Evolutionary conservation across 2,888 invertebrate species (phyloP).

Genomic region (Odontocerum albicorne): DNA sequence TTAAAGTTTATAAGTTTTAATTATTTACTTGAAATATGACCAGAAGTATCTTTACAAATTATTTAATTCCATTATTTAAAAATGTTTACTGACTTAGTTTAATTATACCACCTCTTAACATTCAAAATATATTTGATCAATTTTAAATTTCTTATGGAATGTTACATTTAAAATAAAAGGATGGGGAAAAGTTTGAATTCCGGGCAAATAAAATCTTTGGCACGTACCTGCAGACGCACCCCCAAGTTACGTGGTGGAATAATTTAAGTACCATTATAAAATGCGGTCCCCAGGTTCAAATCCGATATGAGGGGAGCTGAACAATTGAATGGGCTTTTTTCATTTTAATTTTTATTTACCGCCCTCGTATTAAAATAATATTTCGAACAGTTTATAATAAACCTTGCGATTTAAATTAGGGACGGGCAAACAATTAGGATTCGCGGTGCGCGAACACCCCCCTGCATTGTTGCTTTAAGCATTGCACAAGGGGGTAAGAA

Average conservation of each 20-base stretch:
- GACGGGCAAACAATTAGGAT: conserved; percentile 19
- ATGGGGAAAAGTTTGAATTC: too few relatives aligned
- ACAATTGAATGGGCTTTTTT: conserved; percentile 18
- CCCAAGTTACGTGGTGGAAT: conserved; percentile 16
- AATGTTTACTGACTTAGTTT: too few relatives aligned
- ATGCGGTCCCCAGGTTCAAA: conserved; percentile 10
- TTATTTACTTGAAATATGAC: too few relatives aligned
- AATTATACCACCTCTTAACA: too few relatives aligned
- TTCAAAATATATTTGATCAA: too few relatives aligned
- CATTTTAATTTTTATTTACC: conserved; percentile 35
- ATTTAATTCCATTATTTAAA: too few relatives aligned
- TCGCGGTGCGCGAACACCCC: neutral
- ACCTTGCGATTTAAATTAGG: conserved; percentile 26
- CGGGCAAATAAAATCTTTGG: neutral
- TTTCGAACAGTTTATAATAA: conserved; percentile 36
- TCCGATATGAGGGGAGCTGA: conserved; percentile 13
- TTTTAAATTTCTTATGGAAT: too few relatives aligned
- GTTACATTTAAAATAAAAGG: too few relatives aligned
- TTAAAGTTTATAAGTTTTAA: too few relatives aligned
- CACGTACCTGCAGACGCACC: neutral
- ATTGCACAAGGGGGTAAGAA: too few relatives aligned
- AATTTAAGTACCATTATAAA: conserved; percentile 15
- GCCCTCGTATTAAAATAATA: conserved; percentile 36
- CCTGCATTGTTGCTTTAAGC: too few relatives aligned
- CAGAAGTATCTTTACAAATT: too few relatives aligned